Evolutionary conservation across 1,140 invertebrate genomes (phyloP).

Genomic region (Nylanderia fulva): DNA sequence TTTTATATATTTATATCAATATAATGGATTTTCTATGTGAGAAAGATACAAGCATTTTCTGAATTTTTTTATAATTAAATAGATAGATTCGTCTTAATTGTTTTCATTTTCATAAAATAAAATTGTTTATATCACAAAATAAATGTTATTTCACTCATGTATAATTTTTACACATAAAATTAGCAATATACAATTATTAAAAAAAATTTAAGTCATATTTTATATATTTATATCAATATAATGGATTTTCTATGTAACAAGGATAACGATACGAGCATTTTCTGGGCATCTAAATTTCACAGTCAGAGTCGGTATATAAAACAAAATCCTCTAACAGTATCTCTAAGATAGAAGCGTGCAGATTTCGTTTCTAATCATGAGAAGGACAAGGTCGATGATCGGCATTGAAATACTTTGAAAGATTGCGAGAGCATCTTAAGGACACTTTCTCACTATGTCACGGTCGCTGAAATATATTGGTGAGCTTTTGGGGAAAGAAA

Average conservation of each 20-base stretch:
- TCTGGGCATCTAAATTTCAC: neutral
- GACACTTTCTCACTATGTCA: conserved; percentile 13
- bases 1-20: neutral
- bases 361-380: conserved; percentile 8
- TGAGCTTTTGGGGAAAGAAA: neutral
- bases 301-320: neutral
- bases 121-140: neutral
- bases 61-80: too few species aligned
- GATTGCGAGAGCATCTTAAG: conserved; percentile 23
- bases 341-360: neutral
- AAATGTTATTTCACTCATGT: neutral
- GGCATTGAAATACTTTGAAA: neutral
- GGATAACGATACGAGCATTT: neutral
- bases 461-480: neutral
- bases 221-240: neutral
- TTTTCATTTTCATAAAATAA: neutral
- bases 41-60: neutral
- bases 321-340: neutral
- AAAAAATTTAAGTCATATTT: conserved; percentile 5
- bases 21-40: neutral
- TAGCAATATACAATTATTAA: neutral
- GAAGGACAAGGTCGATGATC: neutral
- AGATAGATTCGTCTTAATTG: neutral
- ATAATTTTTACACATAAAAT: neutral
- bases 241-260: neutral